Conservation (phyloP, 2,888 invertebrate genomes). For the Phengaris alcon region DNA sequence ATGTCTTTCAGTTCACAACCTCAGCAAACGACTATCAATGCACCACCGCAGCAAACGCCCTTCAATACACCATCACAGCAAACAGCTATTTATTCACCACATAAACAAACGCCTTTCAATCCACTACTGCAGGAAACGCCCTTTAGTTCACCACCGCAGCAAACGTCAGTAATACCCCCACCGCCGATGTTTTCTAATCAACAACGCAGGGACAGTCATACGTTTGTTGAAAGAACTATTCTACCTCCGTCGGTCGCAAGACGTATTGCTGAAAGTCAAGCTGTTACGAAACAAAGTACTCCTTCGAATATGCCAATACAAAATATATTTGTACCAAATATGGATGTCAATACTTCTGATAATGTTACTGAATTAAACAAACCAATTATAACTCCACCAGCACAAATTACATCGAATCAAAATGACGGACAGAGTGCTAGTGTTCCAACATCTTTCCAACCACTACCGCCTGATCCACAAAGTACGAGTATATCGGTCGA, state of each 20-base stretch:
- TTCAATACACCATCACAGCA: background rate
- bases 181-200: constrained; percentile 67
- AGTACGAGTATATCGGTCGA: background rate
- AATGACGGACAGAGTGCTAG: background rate
- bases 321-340: constrained; percentile 56
- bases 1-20: background rate
- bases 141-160: constrained; percentile 38
- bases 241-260: constrained; percentile 71
- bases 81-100: background rate
- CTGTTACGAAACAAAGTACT: constrained; percentile 53
- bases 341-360: background rate
- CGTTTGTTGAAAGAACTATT: constrained; percentile 51
- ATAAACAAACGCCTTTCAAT: background rate
- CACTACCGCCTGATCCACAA: background rate
- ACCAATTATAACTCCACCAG: background rate
- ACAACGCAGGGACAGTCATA: constrained; percentile 45
- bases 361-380: background rate
- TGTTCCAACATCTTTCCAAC: background rate
- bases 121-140: background rate
- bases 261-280: constrained; percentile 59
- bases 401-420: background rate
- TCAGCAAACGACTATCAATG: background rate
- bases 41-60: background rate
- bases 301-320: constrained; percentile 39
- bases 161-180: constrained; percentile 55